Percentiles rank a stretch among this genome's conserved stretches.
phyloP scores from a whole-genome alignment of 2,113 vertebrate species.

The Elgaria multicarinata region DNA sequence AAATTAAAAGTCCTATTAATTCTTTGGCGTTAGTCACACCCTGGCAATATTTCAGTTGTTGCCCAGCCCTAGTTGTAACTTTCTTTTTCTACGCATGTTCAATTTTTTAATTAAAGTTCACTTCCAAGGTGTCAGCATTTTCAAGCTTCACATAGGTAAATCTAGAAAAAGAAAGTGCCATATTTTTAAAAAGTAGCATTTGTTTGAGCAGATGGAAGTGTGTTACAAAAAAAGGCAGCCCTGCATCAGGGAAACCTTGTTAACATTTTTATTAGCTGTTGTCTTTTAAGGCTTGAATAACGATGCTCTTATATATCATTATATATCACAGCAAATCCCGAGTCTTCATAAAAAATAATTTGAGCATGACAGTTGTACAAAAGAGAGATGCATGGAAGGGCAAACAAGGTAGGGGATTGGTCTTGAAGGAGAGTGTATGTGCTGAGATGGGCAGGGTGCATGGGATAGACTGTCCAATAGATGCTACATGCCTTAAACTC shows the following conservation, averaged over 20 bases:
- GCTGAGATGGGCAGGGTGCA: not conserved
- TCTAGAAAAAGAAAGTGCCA: constrained; percentile 20
- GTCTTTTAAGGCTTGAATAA: constrained; percentile 74
- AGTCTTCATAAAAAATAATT: constrained; percentile 61
- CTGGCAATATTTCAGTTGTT: constrained; percentile 22
- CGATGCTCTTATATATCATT: constrained; percentile 69
- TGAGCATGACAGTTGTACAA: constrained; percentile 54
- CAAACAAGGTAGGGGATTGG: constrained; percentile 58
- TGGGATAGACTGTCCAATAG: not conserved
- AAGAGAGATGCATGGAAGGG: constrained; percentile 61
- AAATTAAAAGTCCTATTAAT: constrained; percentile 3
- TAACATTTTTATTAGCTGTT: constrained; percentile 66
- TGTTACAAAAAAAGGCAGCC: constrained; percentile 59
- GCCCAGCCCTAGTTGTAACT: constrained; percentile 7
- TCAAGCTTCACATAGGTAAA: constrained; percentile 29
- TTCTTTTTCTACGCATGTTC: not conserved
- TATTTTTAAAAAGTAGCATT: constrained; percentile 33
- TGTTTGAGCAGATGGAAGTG: constrained; percentile 59
- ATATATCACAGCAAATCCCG: constrained; percentile 64
- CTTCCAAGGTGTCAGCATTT: constrained; percentile 45
- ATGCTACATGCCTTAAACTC: not conserved
- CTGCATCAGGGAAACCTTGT: constrained; percentile 64
- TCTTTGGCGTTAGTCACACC: not conserved
- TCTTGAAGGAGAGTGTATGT: not conserved
- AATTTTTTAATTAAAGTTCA: constrained; percentile 36